phyloP scores from a whole-genome alignment of 2,888 invertebrate genomes.

The Phania funesta region DNA sequence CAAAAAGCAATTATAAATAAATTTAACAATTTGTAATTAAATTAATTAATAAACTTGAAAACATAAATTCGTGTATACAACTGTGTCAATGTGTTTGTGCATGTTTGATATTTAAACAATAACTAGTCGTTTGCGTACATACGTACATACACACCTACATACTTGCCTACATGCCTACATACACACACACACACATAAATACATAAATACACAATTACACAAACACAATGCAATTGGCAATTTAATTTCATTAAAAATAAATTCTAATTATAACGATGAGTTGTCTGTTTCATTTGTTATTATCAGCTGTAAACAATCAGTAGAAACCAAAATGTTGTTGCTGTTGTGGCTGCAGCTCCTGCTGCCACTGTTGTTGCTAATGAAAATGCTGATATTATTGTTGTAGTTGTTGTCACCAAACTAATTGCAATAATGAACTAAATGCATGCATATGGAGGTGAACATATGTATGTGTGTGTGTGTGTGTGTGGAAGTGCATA shows the following conservation, averaged over 20 bases:
- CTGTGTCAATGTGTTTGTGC: not conserved
- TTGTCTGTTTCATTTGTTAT: constrained; percentile 66
- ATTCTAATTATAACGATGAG: constrained; percentile 78
- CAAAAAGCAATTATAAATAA: constrained; percentile 65
- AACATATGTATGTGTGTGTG: too few relatives aligned
- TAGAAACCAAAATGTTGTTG: constrained; percentile 53
- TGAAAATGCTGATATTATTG: constrained; percentile 33
- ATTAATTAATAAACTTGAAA: constrained; percentile 67
- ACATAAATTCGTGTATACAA: constrained; percentile 21
- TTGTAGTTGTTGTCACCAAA: constrained; percentile 65
- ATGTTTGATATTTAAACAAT: constrained; percentile 9
- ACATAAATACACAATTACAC: constrained; percentile 42
- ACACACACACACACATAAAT: not conserved
- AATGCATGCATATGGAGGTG: constrained; percentile 38
- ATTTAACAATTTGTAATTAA: constrained; percentile 68
- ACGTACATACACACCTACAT: not conserved
- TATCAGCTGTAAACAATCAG: constrained; percentile 73
- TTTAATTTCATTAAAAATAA: constrained; percentile 74
- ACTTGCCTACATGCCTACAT: not conserved
- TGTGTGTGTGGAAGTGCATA: too few relatives aligned
- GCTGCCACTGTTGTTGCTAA: constrained; percentile 22
- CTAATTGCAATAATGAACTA: constrained; percentile 64
- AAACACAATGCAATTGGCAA: constrained; percentile 71
- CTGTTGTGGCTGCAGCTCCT: constrained; percentile 3
- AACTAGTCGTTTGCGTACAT: not conserved